phyloP scores from a whole-genome alignment of 2,797 vertebrate species.

The Myoxocephalus aenaeus region DNA sequence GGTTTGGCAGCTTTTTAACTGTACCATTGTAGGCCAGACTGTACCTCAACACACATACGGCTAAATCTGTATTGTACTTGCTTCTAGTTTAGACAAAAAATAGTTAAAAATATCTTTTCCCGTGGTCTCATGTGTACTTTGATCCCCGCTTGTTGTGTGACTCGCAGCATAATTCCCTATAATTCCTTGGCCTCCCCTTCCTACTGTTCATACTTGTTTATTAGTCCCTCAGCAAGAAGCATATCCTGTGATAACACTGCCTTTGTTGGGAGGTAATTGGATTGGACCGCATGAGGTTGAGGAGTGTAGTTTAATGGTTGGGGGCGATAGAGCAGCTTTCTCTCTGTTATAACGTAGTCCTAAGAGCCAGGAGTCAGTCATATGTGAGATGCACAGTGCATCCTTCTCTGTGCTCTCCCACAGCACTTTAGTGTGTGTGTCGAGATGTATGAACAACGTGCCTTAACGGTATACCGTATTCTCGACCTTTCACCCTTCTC shows the following conservation, averaged over 20 bases:
- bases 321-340: constrained; percentile 43
- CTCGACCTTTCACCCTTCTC: neutral
- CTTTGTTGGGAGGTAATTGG: constrained; percentile 74
- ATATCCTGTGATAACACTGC: constrained; percentile 59
- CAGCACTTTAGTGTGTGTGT: neutral
- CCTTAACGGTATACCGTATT: neutral
- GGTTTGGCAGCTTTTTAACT: neutral
- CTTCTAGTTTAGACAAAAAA: constrained; percentile 18
- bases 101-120: constrained; percentile 4
- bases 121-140: constrained; percentile 11
- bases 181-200: constrained; percentile 35
- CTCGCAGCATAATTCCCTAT: constrained; percentile 52
- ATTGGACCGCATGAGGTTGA: constrained; percentile 54
- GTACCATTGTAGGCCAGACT: neutral
- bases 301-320: constrained; percentile 16
- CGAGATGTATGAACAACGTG: neutral
- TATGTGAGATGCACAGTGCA: constrained; percentile 1
- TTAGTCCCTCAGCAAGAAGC: constrained; percentile 56
- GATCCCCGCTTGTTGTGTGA: constrained; percentile 39
- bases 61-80: neutral
- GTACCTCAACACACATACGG: neutral
- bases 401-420: constrained; percentile 14
- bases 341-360: constrained; percentile 16
- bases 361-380: constrained; percentile 34
- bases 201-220: constrained; percentile 50